phyloP scores from a whole-genome alignment of 2,113 vertebrate genomes.

The Tauraco erythrolophus region DNA sequence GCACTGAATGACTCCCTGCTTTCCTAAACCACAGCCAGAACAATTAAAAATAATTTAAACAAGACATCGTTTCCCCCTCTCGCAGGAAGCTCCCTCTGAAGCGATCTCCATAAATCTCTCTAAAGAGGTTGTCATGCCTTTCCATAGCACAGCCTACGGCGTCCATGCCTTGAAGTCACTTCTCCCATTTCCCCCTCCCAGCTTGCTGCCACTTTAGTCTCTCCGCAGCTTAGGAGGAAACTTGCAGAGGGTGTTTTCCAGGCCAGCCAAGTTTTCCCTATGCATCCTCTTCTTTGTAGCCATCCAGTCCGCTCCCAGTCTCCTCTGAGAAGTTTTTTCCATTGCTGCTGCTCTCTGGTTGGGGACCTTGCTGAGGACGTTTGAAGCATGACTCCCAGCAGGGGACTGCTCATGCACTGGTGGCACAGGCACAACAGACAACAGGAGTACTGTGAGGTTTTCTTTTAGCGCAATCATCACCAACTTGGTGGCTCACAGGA shows the following conservation, averaged over 20 bases:
- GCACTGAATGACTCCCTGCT: not conserved
- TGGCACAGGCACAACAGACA: not conserved
- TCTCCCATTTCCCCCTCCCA: not conserved
- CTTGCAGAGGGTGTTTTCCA: not conserved
- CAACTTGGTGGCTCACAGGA: fast-evolving
- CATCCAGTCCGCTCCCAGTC: not conserved
- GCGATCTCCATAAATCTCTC: constrained; percentile 19
- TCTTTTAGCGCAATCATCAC: not conserved
- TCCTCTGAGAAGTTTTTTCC: not conserved
- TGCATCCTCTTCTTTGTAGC: fast-evolving
- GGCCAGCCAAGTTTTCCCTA: not conserved
- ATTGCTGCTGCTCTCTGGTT: not conserved
- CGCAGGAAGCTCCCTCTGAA: constrained; percentile 26
- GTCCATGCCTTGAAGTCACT: not conserved
- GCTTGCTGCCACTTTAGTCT: not conserved
- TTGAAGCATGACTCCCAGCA: not conserved
- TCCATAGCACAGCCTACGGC: not conserved
- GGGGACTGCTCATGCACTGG: not conserved
- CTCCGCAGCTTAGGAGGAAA: not conserved
- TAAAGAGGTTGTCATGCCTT: not conserved
- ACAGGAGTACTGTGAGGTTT: not conserved
- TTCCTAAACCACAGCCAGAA: not conserved
- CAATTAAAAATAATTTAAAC: constrained; percentile 42
- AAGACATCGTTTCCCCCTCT: not conserved
- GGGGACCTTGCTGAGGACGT: not conserved